These are phyloP conservation scores for Aphaenogaster rudis DNA, from an alignment of 1,140 invertebrate species.

Conservation along the genomic window DNA sequence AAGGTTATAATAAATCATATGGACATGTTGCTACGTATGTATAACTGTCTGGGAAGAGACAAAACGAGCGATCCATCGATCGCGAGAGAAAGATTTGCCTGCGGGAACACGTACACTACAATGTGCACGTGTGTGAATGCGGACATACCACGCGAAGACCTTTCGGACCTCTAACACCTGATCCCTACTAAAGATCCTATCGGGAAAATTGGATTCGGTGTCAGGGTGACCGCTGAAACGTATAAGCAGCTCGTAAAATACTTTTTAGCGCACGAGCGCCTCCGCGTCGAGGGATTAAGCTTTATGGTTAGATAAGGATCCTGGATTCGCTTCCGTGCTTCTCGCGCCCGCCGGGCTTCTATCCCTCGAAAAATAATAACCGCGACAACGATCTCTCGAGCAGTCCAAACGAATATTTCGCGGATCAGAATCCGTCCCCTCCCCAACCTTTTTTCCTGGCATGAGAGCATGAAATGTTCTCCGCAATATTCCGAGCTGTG, in stretches of 20 bases:
- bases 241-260: slow-evolving; percentile 87
- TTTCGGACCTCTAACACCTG: slow-evolving; percentile 81
- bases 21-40: background rate
- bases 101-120: background rate
- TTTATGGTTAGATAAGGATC: slow-evolving; percentile 86
- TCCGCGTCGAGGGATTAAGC: slow-evolving; percentile 82
- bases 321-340: slow-evolving; percentile 72
- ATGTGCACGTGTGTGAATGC: slow-evolving; percentile 11
- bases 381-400: slow-evolving; percentile 66
- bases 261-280: slow-evolving; percentile 85
- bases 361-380: slow-evolving; percentile 71
- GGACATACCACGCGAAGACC: slow-evolving; percentile 41
- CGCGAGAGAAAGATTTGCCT: slow-evolving; percentile 24
- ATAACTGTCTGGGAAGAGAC: background rate
- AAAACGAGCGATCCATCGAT: slow-evolving; percentile 21
- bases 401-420: slow-evolving; percentile 71
- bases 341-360: slow-evolving; percentile 38
- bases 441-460: slow-evolving; percentile 26
- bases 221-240: slow-evolving; percentile 86
- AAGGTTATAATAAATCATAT: background rate
- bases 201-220: slow-evolving; percentile 87
- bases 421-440: slow-evolving; percentile 65
- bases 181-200: slow-evolving; percentile 86
- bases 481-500: slow-evolving; percentile 56
- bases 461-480: slow-evolving; percentile 26